Evolutionary conservation across 2,888 invertebrate species (phyloP).

Genomic region (Sinodicranocentrus sp.): DNA sequence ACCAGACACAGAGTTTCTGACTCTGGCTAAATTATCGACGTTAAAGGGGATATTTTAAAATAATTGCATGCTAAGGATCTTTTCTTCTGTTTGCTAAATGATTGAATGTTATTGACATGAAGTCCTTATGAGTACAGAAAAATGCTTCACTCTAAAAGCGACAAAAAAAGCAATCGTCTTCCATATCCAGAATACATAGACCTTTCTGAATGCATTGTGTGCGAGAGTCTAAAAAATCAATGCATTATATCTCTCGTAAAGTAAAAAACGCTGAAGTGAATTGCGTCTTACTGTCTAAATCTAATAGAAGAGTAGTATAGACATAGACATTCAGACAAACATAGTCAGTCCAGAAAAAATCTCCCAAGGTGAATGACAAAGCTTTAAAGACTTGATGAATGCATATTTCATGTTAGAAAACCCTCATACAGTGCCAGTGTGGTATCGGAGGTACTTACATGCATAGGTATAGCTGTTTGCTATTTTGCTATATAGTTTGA

Average conservation of each 20-base stretch:
- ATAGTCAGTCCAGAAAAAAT: constrained; percentile 26
- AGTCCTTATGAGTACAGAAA: background rate
- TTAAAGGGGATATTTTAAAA: no score
- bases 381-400: no score
- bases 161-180: background rate
- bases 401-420: background rate
- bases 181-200: background rate
- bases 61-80: no score
- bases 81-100: no score
- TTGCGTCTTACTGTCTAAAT: background rate
- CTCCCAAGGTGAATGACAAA: constrained; percentile 47
- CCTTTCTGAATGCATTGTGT: background rate
- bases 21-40: no score
- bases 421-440: no score
- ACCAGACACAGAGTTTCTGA: no score
- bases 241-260: background rate
- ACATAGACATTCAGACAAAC: background rate
- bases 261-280: background rate
- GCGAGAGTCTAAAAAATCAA: background rate
- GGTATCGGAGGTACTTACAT: no score
- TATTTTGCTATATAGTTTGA: no score
- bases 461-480: no score
- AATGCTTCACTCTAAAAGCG: background rate
- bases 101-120: no score
- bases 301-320: background rate